A percentile compares a stretch with the other conserved stretches of the same genome.
These are phyloP conservation scores for Steatornis caripensis DNA, from an alignment of 2,113 vertebrate genomes.

Conservation along the genomic window DNA sequence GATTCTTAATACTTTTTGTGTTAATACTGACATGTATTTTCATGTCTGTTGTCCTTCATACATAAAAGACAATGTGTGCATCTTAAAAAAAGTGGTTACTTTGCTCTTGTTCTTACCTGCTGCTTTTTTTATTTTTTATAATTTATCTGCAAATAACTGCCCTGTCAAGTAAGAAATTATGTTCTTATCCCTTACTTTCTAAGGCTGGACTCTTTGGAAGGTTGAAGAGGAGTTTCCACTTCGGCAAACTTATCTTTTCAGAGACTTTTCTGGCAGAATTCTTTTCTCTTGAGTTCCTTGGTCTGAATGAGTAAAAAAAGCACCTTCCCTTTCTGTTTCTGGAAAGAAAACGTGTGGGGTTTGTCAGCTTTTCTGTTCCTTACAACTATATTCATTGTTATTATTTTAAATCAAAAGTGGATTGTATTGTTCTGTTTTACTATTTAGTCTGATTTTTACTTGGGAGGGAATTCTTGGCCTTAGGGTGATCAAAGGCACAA, in stretches of 20 bases:
- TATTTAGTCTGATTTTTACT: not conserved
- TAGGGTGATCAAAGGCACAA: fast-evolving
- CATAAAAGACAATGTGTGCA: not conserved
- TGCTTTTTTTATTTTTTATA: not conserved
- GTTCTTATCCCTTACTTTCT: not conserved
- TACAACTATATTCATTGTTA: not conserved
- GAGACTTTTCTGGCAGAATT: not conserved
- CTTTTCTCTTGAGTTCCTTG: fast-evolving
- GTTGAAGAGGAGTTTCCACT: not conserved
- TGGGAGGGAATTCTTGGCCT: not conserved
- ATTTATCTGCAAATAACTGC: not conserved
- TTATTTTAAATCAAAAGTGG: not conserved
- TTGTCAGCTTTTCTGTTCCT: not conserved
- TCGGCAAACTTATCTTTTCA: not conserved
- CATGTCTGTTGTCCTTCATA: not conserved
- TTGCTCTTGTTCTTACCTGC: not conserved
- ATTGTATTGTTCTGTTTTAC: not conserved
- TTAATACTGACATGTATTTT: not conserved
- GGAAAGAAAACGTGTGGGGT: fast-evolving
- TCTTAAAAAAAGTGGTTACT: not conserved
- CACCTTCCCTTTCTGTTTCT: not conserved
- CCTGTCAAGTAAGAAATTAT: not conserved
- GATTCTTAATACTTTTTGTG: not conserved
- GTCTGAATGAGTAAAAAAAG: not conserved
- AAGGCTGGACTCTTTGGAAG: not conserved